phyloP scores from a whole-genome alignment of 2,113 vertebrate species.

The Athene noctua region DNA sequence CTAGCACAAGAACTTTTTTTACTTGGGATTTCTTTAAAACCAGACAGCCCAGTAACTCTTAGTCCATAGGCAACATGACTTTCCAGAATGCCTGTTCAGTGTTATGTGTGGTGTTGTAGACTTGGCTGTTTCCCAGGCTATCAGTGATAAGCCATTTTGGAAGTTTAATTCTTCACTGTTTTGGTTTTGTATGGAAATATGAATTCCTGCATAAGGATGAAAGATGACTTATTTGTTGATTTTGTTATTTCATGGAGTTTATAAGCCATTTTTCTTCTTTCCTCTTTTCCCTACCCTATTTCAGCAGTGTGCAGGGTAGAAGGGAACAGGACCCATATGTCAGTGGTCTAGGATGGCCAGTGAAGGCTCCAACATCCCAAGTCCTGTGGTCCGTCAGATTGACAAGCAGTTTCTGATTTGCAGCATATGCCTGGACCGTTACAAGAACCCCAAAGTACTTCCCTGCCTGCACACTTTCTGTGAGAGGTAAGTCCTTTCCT shows the following conservation, averaged over 20 bases:
- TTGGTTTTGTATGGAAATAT: neutral
- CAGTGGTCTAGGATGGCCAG: slow-evolving; percentile 97
- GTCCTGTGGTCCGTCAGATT: slow-evolving; percentile 96
- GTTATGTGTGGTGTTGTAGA: neutral
- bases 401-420: slow-evolving; percentile 99
- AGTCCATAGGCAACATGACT: neutral
- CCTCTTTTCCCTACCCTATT: neutral
- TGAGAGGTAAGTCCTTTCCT: slow-evolving; percentile 79
- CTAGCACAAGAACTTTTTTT: neutral
- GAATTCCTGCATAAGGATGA: neutral
- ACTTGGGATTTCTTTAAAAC: neutral
- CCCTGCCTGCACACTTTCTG: slow-evolving; percentile 97
- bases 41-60: neutral
- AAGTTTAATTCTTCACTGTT: neutral
- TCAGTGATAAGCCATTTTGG: neutral
- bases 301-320: slow-evolving; percentile 82
- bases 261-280: neutral
- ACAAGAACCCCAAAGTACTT: slow-evolving; percentile 97
- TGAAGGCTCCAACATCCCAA: slow-evolving; percentile 92
- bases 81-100: neutral
- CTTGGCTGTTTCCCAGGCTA: neutral
- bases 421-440: slow-evolving; percentile 99
- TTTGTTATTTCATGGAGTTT: neutral
- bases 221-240: neutral
- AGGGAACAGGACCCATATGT: slow-evolving; percentile 81